phyloP scores from a whole-genome alignment of 2,888 invertebrate species.

The Leucophora obtusa region DNA sequence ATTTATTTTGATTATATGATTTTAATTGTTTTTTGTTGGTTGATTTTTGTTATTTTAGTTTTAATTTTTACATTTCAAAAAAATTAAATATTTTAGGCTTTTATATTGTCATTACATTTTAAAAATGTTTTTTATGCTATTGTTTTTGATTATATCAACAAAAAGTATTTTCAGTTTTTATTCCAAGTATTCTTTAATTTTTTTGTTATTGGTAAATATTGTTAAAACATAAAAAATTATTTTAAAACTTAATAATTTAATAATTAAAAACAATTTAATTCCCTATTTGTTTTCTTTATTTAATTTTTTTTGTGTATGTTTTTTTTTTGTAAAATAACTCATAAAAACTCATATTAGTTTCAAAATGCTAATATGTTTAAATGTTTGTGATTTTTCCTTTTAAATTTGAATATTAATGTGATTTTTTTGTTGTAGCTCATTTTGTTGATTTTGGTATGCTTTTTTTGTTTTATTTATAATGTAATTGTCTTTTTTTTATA shows the following conservation, averaged over 20 bases:
- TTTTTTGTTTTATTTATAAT: conserved; percentile 37
- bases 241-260: conserved; percentile 64
- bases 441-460: conserved; percentile 40
- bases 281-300: conserved; percentile 50
- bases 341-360: conserved; percentile 44
- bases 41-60: conserved; percentile 19
- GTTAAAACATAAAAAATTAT: conserved; percentile 61
- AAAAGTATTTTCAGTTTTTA: conserved; percentile 68
- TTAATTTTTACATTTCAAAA: conserved; percentile 55
- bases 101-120: conserved; percentile 73
- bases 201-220: conserved; percentile 44
- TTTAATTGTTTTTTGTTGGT: conserved; percentile 37
- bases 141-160: conserved; percentile 59
- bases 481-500: conserved; percentile 45
- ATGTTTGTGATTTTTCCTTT: conserved; percentile 28
- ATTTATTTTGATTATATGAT: conserved; percentile 63
- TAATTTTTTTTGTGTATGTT: conserved; percentile 22
- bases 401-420: conserved; percentile 7
- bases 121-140: conserved; percentile 65
- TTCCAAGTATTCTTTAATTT: conserved; percentile 39
- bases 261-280: conserved; percentile 64
- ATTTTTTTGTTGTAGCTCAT: conserved; percentile 48
- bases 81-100: conserved; percentile 68
- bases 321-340: conserved; percentile 48
- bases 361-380: conserved; percentile 47